Conservation (phyloP, 2,888 invertebrate genomes). For the Phaonia tiefii region DNA sequence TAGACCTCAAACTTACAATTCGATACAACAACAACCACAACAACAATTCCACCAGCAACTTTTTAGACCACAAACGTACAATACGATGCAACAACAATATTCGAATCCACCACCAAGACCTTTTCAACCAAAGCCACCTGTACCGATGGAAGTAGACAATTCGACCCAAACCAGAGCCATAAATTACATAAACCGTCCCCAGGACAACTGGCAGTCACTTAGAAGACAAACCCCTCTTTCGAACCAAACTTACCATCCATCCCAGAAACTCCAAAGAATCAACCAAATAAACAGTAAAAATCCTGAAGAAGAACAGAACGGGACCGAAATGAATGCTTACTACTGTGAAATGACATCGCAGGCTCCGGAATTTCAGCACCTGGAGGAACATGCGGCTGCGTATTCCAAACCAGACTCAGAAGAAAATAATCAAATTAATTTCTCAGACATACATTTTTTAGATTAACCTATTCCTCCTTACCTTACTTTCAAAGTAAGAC, state of each 20-base stretch:
- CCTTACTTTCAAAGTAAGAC: conserved; percentile 19
- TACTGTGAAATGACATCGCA: conserved; percentile 25
- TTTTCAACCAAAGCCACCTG: conserved; percentile 25
- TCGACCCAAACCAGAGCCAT: conserved; percentile 17
- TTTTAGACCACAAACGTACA: too few relatives aligned
- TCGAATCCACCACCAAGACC: conserved; percentile 28
- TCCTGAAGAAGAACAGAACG: too few relatives aligned
- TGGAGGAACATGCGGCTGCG: not conserved
- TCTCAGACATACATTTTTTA: conserved; percentile 29
- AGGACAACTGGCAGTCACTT: conserved; percentile 6
- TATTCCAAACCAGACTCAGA: not conserved
- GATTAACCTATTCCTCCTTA: conserved; percentile 21
- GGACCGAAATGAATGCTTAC: too few relatives aligned
- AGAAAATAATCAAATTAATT: not conserved
- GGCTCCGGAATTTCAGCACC: conserved; percentile 24
- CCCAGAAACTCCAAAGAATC: not conserved
- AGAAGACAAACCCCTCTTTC: not conserved
- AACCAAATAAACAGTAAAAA: conserved; percentile 27
- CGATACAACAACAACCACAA: conserved; percentile 24
- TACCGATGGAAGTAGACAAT: conserved; percentile 56
- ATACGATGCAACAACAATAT: too few relatives aligned
- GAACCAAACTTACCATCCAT: not conserved
- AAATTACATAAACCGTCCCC: conserved; percentile 3
- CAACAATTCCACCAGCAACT: conserved; percentile 33
- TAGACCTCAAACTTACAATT: conserved; percentile 10